phyloP scores from a whole-genome alignment of 2,888 invertebrate species.

The Eumacrocentrus americanus region DNA sequence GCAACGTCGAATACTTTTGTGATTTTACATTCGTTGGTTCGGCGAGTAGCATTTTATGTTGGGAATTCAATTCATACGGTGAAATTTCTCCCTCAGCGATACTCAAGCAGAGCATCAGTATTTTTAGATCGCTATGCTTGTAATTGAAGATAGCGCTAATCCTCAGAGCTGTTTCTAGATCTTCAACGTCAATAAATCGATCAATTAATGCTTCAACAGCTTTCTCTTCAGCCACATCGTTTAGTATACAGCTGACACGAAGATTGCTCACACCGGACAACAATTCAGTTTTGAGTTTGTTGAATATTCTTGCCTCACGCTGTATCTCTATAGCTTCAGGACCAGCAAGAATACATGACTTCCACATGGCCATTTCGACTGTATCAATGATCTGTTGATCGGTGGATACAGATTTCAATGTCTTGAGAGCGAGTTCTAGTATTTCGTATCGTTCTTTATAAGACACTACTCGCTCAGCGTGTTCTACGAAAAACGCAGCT shows the following conservation, averaged over 20 bases:
- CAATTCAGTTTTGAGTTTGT: conserved; percentile 53
- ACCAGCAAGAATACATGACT: conserved; percentile 55
- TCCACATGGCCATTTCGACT: conserved; percentile 60
- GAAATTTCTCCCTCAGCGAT: conserved; percentile 70
- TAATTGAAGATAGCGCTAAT: conserved; percentile 61
- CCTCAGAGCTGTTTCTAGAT: conserved; percentile 68
- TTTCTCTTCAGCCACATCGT: conserved; percentile 42
- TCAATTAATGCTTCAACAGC: conserved; percentile 61
- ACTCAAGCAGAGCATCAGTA: conserved; percentile 68
- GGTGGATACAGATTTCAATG: conserved; percentile 44
- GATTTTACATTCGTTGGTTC: conserved; percentile 40
- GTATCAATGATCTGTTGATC: conserved; percentile 49
- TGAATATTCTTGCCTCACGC: conserved; percentile 41
- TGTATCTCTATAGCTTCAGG: conserved; percentile 49
- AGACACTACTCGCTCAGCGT: conserved; percentile 63
- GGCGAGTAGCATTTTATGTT: conserved; percentile 67
- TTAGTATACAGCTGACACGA: conserved; percentile 45
- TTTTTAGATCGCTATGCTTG: conserved; percentile 64
- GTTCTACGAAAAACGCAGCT: conserved; percentile 69
- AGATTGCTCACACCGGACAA: conserved; percentile 45
- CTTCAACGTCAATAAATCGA: conserved; percentile 65
- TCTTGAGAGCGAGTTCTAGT: conserved; percentile 50
- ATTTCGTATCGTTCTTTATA: conserved; percentile 56
- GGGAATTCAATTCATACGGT: conserved; percentile 70
- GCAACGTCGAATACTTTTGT: conserved; percentile 44